Conservation (phyloP, 2,797 vertebrate species). For the Phoebastria nigripes region DNA sequence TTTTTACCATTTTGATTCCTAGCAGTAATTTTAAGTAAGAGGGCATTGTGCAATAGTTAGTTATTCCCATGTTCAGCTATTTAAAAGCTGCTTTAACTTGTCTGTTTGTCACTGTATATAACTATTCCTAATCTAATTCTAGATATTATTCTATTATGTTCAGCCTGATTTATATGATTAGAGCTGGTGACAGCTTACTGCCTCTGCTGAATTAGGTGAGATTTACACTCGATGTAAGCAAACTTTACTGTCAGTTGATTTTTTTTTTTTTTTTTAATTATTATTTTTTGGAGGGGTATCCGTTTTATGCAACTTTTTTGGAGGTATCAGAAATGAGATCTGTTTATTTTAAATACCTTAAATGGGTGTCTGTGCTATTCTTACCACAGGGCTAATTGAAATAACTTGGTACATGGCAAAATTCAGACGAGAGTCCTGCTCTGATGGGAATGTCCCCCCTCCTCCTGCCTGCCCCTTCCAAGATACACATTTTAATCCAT, state of each 20-base stretch:
- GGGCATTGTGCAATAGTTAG: constrained; percentile 86
- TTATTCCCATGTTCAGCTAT: constrained; percentile 76
- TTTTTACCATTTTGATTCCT: constrained; percentile 69
- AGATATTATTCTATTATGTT: constrained; percentile 74
- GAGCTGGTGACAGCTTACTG: constrained; percentile 74
- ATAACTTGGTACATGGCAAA: constrained; percentile 43
- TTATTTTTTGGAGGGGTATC: constrained; percentile 39
- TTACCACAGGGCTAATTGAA: constrained; percentile 4
- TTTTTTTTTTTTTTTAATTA: background rate
- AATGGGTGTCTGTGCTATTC: constrained; percentile 18
- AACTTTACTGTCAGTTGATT: constrained; percentile 47
- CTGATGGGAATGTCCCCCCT: background rate
- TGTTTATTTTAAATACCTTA: constrained; percentile 25
- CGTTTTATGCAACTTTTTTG: constrained; percentile 50
- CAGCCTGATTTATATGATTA: constrained; percentile 70
- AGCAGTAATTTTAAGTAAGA: constrained; percentile 78
- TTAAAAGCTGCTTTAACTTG: constrained; percentile 81
- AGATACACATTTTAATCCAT: constrained; percentile 50
- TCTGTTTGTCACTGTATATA: constrained; percentile 79
- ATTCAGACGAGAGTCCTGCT: constrained; percentile 2
- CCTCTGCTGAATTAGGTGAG: constrained; percentile 73
- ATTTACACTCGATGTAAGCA: constrained; percentile 67
- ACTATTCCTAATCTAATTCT: constrained; percentile 76
- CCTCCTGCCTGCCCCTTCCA: constrained; percentile 40
- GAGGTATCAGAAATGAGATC: constrained; percentile 48